phyloP scores from a whole-genome alignment of 2,888 invertebrate species.

The Tenthredo distinguenda region DNA sequence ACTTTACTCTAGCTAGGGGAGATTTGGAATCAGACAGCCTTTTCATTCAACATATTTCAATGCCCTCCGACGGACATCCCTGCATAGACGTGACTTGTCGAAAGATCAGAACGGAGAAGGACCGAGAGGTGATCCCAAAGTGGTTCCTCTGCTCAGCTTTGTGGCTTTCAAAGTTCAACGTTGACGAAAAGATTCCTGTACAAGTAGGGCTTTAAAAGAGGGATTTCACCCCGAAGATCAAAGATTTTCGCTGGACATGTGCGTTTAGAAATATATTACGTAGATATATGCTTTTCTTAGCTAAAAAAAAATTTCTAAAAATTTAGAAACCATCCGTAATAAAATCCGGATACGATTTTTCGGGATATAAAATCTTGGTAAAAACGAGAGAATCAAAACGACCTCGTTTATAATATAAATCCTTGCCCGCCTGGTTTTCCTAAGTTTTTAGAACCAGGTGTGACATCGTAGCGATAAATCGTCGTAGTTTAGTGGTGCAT shows the following conservation, averaged over 20 bases:
- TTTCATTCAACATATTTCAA: background rate
- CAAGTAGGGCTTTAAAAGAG: background rate
- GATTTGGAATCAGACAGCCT: background rate
- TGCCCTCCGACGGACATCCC: background rate
- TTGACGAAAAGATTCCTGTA: background rate
- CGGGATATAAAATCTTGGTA: background rate
- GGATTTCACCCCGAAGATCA: background rate
- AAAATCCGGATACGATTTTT: background rate
- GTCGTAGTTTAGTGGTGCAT: slow-evolving; percentile 34
- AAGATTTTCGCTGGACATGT: background rate
- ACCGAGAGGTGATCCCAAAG: slow-evolving; percentile 20
- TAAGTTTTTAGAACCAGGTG: slow-evolving; percentile 25
- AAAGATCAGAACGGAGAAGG: slow-evolving; percentile 4
- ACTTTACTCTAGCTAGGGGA: background rate
- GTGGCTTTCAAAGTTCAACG: slow-evolving; percentile 14
- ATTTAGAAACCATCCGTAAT: background rate
- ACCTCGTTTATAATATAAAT: background rate
- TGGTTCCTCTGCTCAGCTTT: background rate
- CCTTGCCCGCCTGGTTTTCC: background rate
- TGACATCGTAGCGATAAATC: slow-evolving; percentile 20
- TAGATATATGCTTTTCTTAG: background rate
- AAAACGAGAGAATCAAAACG: background rate
- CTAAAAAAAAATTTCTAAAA: background rate
- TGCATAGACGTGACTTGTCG: background rate
- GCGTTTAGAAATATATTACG: background rate